Conservation (phyloP, 2,888 invertebrate species). For the Diarsia rubi region DNA sequence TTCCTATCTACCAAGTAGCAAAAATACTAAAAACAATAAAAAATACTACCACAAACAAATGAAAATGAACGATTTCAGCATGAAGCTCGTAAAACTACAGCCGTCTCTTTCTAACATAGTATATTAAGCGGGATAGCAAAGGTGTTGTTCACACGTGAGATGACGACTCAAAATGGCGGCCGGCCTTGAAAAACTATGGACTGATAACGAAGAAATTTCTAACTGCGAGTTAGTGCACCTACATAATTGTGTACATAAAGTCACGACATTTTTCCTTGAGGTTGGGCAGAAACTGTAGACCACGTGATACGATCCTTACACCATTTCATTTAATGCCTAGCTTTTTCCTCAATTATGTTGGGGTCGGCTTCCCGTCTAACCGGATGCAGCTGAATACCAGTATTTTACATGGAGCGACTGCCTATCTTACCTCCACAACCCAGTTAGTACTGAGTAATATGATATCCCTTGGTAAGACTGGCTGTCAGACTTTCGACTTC, state of each 20-base stretch:
- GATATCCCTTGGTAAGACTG: no score
- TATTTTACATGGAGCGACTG: no score
- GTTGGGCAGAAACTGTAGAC: background rate
- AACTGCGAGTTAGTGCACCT: conserved; percentile 24
- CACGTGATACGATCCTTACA: no score
- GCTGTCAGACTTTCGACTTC: no score
- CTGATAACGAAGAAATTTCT: conserved; percentile 66
- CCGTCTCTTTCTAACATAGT: conserved; percentile 15
- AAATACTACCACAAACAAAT: conserved; percentile 35
- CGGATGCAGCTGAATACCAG: background rate
- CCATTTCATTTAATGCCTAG: no score
- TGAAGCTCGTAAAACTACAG: conserved; percentile 43
- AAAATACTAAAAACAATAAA: conserved; percentile 8
- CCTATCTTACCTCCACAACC: no score
- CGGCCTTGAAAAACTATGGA: conserved; percentile 58
- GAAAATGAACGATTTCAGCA: conserved; percentile 35
- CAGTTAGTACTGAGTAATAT: no score
- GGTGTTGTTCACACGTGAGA: conserved; percentile 39
- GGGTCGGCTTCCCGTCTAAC: background rate
- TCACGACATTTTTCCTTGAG: background rate
- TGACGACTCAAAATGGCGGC: conserved; percentile 58
- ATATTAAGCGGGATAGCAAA: conserved; percentile 16
- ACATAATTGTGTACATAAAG: conserved; percentile 4
- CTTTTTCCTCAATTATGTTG: background rate
- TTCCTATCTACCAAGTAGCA: background rate